Conservation (phyloP, 2,797 vertebrate genomes). For the Mormyrops boulengeri region DNA sequence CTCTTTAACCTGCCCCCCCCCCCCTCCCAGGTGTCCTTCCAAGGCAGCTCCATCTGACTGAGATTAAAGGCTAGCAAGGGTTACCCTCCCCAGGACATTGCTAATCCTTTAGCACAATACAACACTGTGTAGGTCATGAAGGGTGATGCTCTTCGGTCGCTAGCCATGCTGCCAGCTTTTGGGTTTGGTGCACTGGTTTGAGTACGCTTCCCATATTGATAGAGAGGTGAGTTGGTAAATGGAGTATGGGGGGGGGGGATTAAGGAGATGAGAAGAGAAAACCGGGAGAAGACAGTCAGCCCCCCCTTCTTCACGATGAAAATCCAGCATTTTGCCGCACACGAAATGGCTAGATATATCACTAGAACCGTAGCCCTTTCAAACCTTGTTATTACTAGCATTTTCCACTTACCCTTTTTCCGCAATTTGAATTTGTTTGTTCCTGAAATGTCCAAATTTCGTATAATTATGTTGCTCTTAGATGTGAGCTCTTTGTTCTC, state of each 20-base stretch:
- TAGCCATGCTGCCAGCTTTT: neutral
- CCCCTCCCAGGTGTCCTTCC: neutral
- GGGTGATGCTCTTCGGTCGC: neutral
- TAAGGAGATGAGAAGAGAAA: neutral
- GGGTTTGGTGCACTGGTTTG: neutral
- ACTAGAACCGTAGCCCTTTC: neutral
- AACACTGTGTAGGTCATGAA: neutral
- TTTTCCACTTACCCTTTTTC: constrained; percentile 10
- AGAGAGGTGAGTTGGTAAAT: neutral
- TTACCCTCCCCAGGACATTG: neutral
- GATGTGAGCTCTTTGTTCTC: constrained; percentile 9
- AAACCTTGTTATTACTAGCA: neutral
- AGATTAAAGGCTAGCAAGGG: neutral
- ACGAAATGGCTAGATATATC: neutral
- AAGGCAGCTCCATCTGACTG: neutral
- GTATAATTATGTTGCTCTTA: constrained; percentile 8
- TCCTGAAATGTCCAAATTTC: constrained; percentile 32
- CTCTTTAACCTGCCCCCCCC: neutral
- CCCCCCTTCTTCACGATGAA: neutral
- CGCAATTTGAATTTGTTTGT: constrained; percentile 52
- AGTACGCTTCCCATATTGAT: neutral
- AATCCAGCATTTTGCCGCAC: neutral
- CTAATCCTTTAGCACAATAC: constrained; percentile 9
- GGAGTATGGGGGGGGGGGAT: neutral
- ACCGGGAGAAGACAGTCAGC: neutral